Conservation (phyloP, 1,140 invertebrate species). For the Drosophila tropicalis region DNA sequence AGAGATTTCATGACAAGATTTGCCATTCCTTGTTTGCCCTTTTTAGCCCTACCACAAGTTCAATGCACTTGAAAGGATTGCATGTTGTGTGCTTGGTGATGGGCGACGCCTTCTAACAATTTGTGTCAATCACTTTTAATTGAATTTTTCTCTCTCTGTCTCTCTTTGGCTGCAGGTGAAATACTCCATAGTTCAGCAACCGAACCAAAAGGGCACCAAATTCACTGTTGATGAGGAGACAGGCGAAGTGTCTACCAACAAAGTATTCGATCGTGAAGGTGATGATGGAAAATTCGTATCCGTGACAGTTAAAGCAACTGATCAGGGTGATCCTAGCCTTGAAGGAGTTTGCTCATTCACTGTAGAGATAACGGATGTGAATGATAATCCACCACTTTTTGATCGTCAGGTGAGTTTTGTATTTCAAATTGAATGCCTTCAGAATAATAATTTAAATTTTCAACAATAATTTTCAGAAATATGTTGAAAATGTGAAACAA, state of each 20-base stretch:
- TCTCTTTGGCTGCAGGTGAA: slow-evolving; percentile 85
- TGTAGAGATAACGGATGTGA: slow-evolving; percentile 97
- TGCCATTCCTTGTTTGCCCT: slow-evolving; percentile 35
- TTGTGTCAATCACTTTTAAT: slow-evolving; percentile 64
- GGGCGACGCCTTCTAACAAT: slow-evolving; percentile 45
- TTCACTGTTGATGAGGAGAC: slow-evolving; percentile 97
- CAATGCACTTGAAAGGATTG: slow-evolving; percentile 55
- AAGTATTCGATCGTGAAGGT: slow-evolving; percentile 97
- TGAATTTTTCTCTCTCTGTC: slow-evolving; percentile 42
- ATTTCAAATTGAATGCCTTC: background rate
- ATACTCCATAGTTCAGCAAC: slow-evolving; percentile 97
- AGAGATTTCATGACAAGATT: slow-evolving; percentile 64
- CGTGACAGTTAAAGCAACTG: slow-evolving; percentile 97
- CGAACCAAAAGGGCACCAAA: slow-evolving; percentile 97
- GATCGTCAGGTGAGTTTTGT: slow-evolving; percentile 91
- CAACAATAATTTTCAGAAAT: slow-evolving; percentile 88
- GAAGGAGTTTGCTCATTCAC: slow-evolving; percentile 98
- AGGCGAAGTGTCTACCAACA: slow-evolving; percentile 96
- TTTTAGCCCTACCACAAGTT: slow-evolving; percentile 50
- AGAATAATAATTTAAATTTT: slow-evolving; percentile 25
- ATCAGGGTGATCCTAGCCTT: slow-evolving; percentile 96
- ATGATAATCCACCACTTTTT: slow-evolving; percentile 96
- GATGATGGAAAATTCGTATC: slow-evolving; percentile 98
- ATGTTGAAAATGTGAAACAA: slow-evolving; percentile 98
- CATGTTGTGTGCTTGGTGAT: slow-evolving; percentile 31